Percentiles rank a stretch among this genome's conserved stretches.
Conservation (phyloP, 2,113 vertebrate genomes). For the Himantopus leucocephalus region DNA sequence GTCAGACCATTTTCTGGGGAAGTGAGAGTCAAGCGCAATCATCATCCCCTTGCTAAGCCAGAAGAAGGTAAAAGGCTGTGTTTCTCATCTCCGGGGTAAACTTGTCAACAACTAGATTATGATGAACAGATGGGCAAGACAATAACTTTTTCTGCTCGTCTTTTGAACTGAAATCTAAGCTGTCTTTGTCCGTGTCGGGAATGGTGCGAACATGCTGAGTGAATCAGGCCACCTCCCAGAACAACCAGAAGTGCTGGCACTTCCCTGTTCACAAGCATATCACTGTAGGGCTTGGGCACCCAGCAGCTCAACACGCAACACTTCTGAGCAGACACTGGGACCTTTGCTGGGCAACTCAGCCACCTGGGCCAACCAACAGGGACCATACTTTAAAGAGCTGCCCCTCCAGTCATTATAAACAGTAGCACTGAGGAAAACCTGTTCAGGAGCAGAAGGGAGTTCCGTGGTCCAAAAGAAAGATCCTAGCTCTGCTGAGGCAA, state of each 20-base stretch:
- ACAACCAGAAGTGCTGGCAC: neutral
- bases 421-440: neutral
- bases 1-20: neutral
- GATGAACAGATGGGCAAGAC: slow-evolving; percentile 9
- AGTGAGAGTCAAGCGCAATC: neutral
- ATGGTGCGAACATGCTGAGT: neutral
- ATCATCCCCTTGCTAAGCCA: neutral
- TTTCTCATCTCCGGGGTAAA: slow-evolving; percentile 13
- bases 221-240: neutral
- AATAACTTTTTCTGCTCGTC: neutral
- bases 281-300: neutral
- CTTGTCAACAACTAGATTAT: neutral
- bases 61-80: neutral
- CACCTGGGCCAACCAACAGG: neutral
- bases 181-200: neutral
- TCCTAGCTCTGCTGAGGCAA: neutral
- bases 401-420: neutral
- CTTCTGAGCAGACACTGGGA: neutral
- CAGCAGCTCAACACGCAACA: neutral
- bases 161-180: neutral
- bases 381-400: neutral
- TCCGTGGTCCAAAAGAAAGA: neutral
- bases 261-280: neutral
- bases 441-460: neutral
- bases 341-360: neutral